Evolutionary conservation across 2,797 vertebrate species (phyloP).

Genomic region (Muraenolepis orangiensis): DNA sequence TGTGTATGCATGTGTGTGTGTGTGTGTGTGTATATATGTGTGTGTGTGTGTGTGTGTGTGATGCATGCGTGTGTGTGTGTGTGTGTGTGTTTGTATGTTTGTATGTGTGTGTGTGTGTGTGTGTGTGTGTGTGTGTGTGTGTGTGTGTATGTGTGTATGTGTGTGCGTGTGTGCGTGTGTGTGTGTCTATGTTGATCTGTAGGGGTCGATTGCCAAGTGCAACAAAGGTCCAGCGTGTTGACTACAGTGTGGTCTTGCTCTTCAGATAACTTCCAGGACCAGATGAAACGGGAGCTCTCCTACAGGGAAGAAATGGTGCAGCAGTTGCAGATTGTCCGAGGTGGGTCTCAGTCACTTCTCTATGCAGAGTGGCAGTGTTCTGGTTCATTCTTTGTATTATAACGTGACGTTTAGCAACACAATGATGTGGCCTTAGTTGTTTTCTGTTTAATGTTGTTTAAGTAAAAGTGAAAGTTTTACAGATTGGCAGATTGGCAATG

Average conservation of each 20-base stretch:
- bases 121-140: not conserved
- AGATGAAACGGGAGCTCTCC: conserved; percentile 98
- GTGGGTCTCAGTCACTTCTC: conserved; percentile 65
- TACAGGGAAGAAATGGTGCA: conserved; percentile 99
- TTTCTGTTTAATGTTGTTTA: not conserved
- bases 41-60: conserved; percentile 1
- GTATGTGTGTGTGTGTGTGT: not conserved
- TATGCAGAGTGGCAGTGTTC: not conserved
- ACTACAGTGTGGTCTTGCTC: conserved; percentile 50
- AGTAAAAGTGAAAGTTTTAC: conserved; percentile 75
- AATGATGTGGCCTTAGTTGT: not conserved
- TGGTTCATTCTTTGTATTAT: not conserved
- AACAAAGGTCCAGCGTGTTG: not conserved
- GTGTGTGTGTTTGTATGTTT: conserved; percentile 1
- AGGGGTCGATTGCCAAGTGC: not conserved
- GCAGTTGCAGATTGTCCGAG: conserved; percentile 97
- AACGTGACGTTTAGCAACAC: not conserved
- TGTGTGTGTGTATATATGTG: too few species aligned
- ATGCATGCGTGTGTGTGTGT: not conserved
- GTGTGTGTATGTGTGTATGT: not conserved
- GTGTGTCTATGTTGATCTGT: not conserved
- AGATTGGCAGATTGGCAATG: conserved; percentile 55
- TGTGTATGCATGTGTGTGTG: too few species aligned
- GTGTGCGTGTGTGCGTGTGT: too few species aligned
- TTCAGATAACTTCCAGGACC: conserved; percentile 98